A percentile compares a stretch with the other conserved stretches of the same genome.
These are phyloP conservation scores for Linnaemya vulpina DNA, from an alignment of 2,888 invertebrate genomes.

Conservation along the genomic window DNA sequence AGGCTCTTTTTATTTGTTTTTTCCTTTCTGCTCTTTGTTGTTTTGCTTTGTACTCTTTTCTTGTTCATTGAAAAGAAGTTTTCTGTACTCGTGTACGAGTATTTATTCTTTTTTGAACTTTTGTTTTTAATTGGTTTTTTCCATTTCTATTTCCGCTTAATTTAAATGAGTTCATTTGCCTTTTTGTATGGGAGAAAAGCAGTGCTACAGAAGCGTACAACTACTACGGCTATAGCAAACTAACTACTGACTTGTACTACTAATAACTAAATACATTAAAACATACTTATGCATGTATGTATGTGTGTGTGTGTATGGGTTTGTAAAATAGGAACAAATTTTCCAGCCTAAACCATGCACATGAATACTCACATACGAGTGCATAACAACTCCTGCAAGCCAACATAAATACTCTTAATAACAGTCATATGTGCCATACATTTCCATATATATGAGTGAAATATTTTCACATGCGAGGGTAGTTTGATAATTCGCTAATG, in stretches of 20 bases:
- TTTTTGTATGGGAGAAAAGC: conserved; percentile 24
- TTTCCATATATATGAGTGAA: background rate
- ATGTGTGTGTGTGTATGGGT: background rate
- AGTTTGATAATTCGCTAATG: no score
- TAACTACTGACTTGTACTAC: conserved; percentile 43
- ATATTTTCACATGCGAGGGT: no score
- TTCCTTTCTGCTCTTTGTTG: conserved; percentile 24
- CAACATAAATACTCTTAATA: conserved; percentile 20
- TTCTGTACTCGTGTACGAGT: conserved; percentile 30
- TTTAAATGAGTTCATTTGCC: conserved; percentile 71
- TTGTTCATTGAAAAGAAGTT: conserved; percentile 63
- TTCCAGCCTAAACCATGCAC: conserved; percentile 23
- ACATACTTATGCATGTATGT: background rate
- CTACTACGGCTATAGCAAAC: conserved; percentile 26
- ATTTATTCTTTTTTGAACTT: conserved; percentile 51
- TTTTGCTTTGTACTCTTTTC: conserved; percentile 41
- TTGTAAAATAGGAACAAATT: conserved; percentile 4
- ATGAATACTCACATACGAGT: conserved; percentile 2
- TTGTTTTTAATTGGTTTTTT: conserved; percentile 70
- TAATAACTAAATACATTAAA: conserved; percentile 32
- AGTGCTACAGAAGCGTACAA: conserved; percentile 16
- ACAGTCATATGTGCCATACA: background rate
- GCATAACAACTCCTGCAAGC: conserved; percentile 6
- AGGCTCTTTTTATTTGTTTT: conserved; percentile 44
- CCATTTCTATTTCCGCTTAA: conserved; percentile 71